Percentiles rank a stretch among this genome's conserved stretches.
These are phyloP conservation scores for Atherinosoma microstoma DNA, from an alignment of 2,797 vertebrate genomes.

Conservation along the genomic window DNA sequence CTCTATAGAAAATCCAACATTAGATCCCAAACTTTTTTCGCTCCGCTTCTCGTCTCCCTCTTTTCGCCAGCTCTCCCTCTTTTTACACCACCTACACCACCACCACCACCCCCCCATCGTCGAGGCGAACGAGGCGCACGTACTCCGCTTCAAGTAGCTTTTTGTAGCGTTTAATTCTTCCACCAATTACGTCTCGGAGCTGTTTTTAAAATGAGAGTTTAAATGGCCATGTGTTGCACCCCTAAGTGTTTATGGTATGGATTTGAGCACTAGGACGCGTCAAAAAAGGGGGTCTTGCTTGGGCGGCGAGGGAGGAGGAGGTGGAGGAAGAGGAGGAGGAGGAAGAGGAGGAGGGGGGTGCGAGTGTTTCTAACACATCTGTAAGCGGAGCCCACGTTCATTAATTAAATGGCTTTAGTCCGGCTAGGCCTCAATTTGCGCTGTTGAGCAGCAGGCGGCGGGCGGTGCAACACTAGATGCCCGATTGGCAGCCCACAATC, in stretches of 20 bases:
- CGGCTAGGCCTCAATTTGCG: slow-evolving; percentile 85
- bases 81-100: slow-evolving; percentile 51
- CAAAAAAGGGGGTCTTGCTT: slow-evolving; percentile 59
- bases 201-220: slow-evolving; percentile 70
- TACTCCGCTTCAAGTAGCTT: slow-evolving; percentile 75
- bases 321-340: too few relatives aligned
- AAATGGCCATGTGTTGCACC: slow-evolving; percentile 73
- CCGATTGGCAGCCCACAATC: slow-evolving; percentile 79
- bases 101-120: slow-evolving; percentile 63
- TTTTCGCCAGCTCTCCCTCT: slow-evolving; percentile 49
- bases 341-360: slow-evolving; percentile 34
- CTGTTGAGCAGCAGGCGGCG: slow-evolving; percentile 80
- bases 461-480: slow-evolving; percentile 74
- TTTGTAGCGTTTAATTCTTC: slow-evolving; percentile 65
- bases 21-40: slow-evolving; percentile 88
- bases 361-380: slow-evolving; percentile 81
- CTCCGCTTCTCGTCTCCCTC: slow-evolving; percentile 72
- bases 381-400: slow-evolving; percentile 83
- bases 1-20: slow-evolving; percentile 71
- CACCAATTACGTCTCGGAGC: slow-evolving; percentile 75
- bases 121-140: slow-evolving; percentile 74
- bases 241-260: slow-evolving; percentile 58
- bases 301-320: slow-evolving; percentile 66
- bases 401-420: slow-evolving; percentile 87
- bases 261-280: slow-evolving; percentile 63